Conservation (phyloP, 1,140 invertebrate species). For the Schmidtea mediterranea region DNA sequence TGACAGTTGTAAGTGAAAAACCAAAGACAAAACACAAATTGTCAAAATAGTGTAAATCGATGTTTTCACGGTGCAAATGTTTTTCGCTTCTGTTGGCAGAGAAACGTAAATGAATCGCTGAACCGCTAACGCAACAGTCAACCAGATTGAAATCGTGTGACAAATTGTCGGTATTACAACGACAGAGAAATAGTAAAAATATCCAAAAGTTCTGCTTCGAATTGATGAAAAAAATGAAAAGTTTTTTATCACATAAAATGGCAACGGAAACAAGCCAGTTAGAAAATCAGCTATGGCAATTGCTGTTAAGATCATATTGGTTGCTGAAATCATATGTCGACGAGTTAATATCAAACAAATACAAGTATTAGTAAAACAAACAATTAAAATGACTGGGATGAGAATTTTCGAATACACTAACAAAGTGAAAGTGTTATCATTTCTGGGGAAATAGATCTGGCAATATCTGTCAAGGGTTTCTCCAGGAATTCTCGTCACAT, state of each 20-base stretch:
- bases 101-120: slow-evolving; percentile 51
- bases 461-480: too few species aligned
- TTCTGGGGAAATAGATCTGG: too few species aligned
- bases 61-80: slow-evolving; percentile 45
- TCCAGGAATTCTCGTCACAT: too few species aligned
- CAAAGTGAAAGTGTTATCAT: too few species aligned
- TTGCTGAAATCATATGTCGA: slow-evolving; percentile 2
- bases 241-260: not conserved
- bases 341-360: not conserved
- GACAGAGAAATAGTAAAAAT: not conserved
- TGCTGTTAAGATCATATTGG: slow-evolving; percentile 1
- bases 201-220: too few species aligned
- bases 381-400: too few species aligned
- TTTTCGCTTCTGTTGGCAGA: slow-evolving; percentile 32
- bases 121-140: slow-evolving; percentile 53
- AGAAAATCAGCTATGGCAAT: slow-evolving; percentile 2
- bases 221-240: too few species aligned
- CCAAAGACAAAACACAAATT: too few species aligned
- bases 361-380: too few species aligned
- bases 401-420: too few species aligned
- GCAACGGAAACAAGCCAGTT: slow-evolving; percentile 2
- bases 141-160: slow-evolving; percentile 62
- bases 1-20: too few species aligned
- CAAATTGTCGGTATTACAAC: slow-evolving; percentile 45
- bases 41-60: slow-evolving; percentile 21